phyloP scores from a whole-genome alignment of 2,888 invertebrate species.

The Galerucella pusilla region DNA sequence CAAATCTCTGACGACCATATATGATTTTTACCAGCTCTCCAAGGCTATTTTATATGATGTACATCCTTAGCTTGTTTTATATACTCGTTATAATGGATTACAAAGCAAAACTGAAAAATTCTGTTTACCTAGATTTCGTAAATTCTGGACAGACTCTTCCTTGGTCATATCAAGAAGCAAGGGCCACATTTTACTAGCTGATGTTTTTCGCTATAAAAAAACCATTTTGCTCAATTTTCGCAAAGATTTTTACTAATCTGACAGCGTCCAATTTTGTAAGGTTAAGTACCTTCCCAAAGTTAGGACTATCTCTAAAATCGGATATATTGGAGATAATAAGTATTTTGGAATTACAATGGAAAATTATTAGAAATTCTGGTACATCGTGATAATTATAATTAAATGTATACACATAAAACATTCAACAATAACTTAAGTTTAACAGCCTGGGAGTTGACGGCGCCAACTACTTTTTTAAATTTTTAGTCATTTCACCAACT shows the following conservation, averaged over 20 bases:
- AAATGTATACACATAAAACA: constrained; percentile 34
- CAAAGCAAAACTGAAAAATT: background rate
- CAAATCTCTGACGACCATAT: too few relatives aligned
- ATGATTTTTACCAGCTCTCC: too few relatives aligned
- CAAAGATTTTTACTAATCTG: constrained; percentile 45
- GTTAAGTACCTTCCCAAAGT: constrained; percentile 45
- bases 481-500: constrained; percentile 19
- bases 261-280: constrained; percentile 56
- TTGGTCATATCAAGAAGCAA: constrained; percentile 83
- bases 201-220: constrained; percentile 39
- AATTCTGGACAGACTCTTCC: constrained; percentile 89
- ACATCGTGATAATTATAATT: constrained; percentile 29
- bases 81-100: background rate
- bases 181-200: constrained; percentile 71
- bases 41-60: too few relatives aligned
- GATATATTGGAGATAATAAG: background rate
- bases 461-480: constrained; percentile 51
- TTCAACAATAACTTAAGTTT: constrained; percentile 44
- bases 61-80: background rate
- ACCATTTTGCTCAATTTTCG: constrained; percentile 42
- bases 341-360: constrained; percentile 1
- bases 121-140: constrained; percentile 83
- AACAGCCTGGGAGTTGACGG: constrained; percentile 48
- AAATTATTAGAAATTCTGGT: constrained; percentile 11
- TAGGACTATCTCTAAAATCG: background rate